phyloP scores from a whole-genome alignment of 2,888 invertebrate genomes.

The Lasioglossum pauxillum region DNA sequence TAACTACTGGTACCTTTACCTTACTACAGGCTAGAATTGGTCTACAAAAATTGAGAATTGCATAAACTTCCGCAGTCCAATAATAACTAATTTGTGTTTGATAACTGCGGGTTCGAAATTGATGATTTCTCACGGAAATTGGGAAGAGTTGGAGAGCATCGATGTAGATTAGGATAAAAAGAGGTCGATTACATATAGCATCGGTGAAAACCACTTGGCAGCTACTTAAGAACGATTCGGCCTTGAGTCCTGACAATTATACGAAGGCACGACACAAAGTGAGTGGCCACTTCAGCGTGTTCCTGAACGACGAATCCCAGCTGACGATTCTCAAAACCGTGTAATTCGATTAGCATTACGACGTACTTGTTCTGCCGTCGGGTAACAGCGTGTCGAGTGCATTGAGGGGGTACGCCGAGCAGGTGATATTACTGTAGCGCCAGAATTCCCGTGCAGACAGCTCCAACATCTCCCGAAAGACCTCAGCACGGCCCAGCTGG shows the following conservation, averaged over 20 bases:
- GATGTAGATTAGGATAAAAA: conserved; percentile 10
- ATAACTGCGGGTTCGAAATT: not conserved
- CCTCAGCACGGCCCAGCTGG: conserved; percentile 97
- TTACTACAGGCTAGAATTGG: too few relatives aligned
- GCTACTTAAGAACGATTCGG: conserved; percentile 43
- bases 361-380: conserved; percentile 96
- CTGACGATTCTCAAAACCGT: conserved; percentile 67
- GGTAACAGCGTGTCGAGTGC: conserved; percentile 97
- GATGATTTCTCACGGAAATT: not conserved
- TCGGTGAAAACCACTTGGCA: conserved; percentile 21
- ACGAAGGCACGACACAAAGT: conserved; percentile 58
- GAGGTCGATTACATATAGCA: conserved; percentile 15
- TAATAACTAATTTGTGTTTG: not conserved
- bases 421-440: conserved; percentile 99
- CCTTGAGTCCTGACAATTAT: conserved; percentile 58
- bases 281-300: conserved; percentile 55
- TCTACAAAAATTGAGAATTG: too few relatives aligned
- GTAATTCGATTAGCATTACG: conserved; percentile 77
- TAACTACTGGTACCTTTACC: too few relatives aligned
- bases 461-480: conserved; percentile 99
- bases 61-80: too few relatives aligned
- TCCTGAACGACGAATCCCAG: conserved; percentile 51
- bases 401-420: conserved; percentile 98
- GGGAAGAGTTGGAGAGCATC: not conserved
- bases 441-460: conserved; percentile 97